Conservation (phyloP, 2,113 vertebrate species). For the Pseudorectes ferrugineus region DNA sequence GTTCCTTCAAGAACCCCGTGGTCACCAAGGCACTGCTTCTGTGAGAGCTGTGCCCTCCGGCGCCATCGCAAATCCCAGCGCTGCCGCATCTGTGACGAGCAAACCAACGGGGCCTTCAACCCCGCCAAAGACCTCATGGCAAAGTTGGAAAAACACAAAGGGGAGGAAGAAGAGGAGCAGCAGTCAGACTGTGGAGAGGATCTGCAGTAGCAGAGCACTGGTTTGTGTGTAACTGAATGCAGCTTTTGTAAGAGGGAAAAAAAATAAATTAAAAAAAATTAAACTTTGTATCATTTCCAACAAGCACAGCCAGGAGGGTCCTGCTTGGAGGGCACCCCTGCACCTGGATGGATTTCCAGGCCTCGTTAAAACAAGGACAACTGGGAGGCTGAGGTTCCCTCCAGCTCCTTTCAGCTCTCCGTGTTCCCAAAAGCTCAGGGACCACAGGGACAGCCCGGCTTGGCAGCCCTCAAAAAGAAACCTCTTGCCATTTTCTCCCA, state of each 20-base stretch:
- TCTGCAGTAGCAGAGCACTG: background rate
- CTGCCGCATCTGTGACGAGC: background rate
- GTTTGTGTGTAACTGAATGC: background rate
- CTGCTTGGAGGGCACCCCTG: background rate
- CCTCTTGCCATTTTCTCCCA: conserved; percentile 52
- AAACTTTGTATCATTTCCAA: background rate
- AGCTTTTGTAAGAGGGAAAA: background rate
- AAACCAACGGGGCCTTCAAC: background rate
- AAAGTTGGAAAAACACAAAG: conserved; percentile 83
- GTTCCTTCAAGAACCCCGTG: background rate
- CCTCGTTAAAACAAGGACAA: rapidly evolving
- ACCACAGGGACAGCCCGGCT: background rate
- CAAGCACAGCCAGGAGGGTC: background rate
- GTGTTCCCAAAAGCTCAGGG: background rate
- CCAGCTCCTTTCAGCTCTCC: background rate
- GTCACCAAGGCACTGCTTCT: background rate
- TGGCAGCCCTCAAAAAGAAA: conserved; percentile 57
- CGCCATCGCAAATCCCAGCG: background rate
- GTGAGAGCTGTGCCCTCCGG: background rate
- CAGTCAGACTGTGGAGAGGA: conserved; percentile 72
- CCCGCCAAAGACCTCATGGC: conserved; percentile 78
- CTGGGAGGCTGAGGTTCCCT: background rate
- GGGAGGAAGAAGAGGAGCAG: conserved; percentile 53
- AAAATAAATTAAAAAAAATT: background rate
- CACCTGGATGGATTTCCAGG: background rate